Percentiles rank a stretch among this genome's conserved stretches.
These are phyloP conservation scores for Prinia subflava DNA, from an alignment of 2,113 vertebrate species.

Conservation along the genomic window DNA sequence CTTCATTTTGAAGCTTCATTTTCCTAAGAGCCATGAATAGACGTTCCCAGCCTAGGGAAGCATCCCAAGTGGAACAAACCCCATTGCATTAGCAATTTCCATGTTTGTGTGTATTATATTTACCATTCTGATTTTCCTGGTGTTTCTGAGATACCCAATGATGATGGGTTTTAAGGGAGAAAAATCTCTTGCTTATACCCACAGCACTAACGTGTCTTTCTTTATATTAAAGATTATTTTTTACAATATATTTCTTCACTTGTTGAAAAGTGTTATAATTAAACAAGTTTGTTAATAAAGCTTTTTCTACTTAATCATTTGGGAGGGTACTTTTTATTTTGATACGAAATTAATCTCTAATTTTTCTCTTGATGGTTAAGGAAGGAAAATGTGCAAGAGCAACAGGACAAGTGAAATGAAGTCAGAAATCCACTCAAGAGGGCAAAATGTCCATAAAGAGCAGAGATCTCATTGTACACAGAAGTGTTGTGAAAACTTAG, in stretches of 20 bases:
- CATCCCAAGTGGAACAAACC: background rate
- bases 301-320: background rate
- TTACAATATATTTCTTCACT: rapidly evolving
- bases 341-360: background rate
- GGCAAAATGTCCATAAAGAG: background rate
- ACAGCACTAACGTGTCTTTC: rapidly evolving
- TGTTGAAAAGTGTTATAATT: background rate
- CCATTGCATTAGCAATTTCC: background rate
- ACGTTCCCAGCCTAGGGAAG: background rate
- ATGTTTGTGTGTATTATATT: background rate
- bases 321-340: background rate
- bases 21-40: background rate
- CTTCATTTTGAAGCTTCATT: background rate
- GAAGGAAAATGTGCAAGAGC: background rate
- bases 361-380: background rate
- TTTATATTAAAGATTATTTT: background rate
- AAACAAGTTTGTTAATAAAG: background rate
- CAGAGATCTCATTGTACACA: background rate
- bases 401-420: background rate
- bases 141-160: background rate
- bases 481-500: background rate
- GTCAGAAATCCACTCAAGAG: background rate
- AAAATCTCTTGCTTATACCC: background rate
- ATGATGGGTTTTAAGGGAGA: background rate
- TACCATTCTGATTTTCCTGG: background rate